Evolutionary conservation across 1,140 invertebrate species (phyloP), one percentile per base, ranked within the genome.

Genomic region (Cataglyphis hispanica): DNA sequence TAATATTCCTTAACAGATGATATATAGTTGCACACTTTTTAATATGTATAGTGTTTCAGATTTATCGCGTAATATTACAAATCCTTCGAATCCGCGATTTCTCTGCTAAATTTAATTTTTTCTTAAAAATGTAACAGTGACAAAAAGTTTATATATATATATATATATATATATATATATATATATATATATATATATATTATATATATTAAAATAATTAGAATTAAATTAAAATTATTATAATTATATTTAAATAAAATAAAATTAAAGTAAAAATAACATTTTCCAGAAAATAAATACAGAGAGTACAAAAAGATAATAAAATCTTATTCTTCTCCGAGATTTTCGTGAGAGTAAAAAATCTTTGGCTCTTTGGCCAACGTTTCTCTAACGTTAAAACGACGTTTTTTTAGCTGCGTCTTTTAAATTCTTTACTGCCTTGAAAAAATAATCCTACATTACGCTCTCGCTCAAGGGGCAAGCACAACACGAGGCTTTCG

Each of bases 381-480:
- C 16, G 19, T 25, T 10, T 16, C 25, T 80, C 10, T 34, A 31
- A 27, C 19, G 31, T 37, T 22, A 72, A 83, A 66, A 37, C 46
- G 19, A 22, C 22, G 46, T 19, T 60, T 63, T 63, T 60, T 64
- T 70, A 64, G 60, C 25, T 11, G 31, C 27, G 63, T 75, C 16
- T n/a, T n/a, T n/a, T n/a, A 31, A 63, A 64, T 56, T 53, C 37
- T n/a, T 27, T n/a, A 43, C 16, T 16, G 7, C 40, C 22, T 31
- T 56, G 64, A 58, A 63, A 87, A 84, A 83, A 83, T 60, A 83
- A 83, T 83, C n/a, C 69, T 61, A 27, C 22, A n/a, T 1, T 43
- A 11, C 46, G 40, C 31, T 76, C n/a, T 50, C 56, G n/a, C 34
- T 80, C 16, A 72, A 78, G n/a, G 16, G 46, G 34, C 58, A 22